Evolutionary conservation across 1,140 invertebrate genomes (phyloP).

Genomic region (Uloborus diversus): DNA sequence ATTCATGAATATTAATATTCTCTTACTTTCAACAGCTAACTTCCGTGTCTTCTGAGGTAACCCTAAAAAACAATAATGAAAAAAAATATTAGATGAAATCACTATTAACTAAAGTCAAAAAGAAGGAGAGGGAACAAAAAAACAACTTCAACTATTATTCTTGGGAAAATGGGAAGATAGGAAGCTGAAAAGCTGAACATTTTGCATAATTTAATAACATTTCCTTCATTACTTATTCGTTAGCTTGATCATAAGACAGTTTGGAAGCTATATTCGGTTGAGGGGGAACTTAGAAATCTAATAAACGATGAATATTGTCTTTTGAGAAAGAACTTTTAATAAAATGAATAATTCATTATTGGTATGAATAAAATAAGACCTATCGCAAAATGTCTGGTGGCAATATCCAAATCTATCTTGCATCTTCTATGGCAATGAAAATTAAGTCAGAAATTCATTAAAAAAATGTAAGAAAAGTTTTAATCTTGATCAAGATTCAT

Average conservation of each 20-base stretch:
- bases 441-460: no score
- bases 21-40: slow-evolving; percentile 35
- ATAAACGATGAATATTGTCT: slow-evolving; percentile 9
- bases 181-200: slow-evolving; percentile 12
- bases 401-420: background rate
- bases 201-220: slow-evolving; percentile 54
- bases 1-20: slow-evolving; percentile 53
- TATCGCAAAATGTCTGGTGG: background rate
- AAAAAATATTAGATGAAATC: background rate
- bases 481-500: no score
- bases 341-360: slow-evolving; percentile 47
- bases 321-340: slow-evolving; percentile 43
- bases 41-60: slow-evolving; percentile 29
- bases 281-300: slow-evolving; percentile 23
- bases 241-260: slow-evolving; percentile 27
- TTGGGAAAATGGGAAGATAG: slow-evolving; percentile 21
- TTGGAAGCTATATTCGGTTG: background rate
- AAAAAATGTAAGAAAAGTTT: no score
- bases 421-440: no score
- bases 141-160: slow-evolving; percentile 24
- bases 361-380: background rate
- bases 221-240: slow-evolving; percentile 50
- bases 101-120: slow-evolving; percentile 23
- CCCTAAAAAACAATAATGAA: slow-evolving; percentile 33
- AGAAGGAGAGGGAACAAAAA: slow-evolving; percentile 13